Conservation (phyloP, 92 coral and sea anemone species). For the Porites divaricata region DNA sequence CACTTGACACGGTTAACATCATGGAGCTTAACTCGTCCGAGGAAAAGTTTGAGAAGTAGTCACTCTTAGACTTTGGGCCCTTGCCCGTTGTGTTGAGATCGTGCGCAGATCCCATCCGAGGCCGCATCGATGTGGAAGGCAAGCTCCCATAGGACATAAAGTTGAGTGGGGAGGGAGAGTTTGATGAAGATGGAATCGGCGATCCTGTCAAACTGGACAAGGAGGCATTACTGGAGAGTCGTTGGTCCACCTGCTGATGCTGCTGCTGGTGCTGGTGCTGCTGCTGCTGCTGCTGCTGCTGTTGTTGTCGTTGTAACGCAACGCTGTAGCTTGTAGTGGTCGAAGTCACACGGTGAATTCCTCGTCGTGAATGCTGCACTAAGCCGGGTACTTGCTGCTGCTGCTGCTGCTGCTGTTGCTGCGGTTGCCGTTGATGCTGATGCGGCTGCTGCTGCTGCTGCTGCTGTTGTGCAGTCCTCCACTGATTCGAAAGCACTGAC, state of each 20-base stretch:
- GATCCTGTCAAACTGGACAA: conserved; percentile 4
- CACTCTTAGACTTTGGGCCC: conserved; percentile 42
- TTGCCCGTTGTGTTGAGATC: neutral
- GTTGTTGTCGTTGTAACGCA: conserved; percentile 29
- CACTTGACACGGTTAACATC: conserved; percentile 57
- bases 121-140: conserved; percentile 30
- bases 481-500: neutral
- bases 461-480: conserved; percentile 10
- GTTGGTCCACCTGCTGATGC: conserved; percentile 38
- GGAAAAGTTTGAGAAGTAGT: conserved; percentile 89
- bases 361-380: conserved; percentile 45
- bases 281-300: conserved; percentile 31
- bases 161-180: neutral
- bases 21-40: conserved; percentile 81
- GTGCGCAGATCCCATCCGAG: conserved; percentile 3
- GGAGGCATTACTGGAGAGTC: conserved; percentile 7
- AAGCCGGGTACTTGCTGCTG: conserved; percentile 29
- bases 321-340: conserved; percentile 50
- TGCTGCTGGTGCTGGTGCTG: conserved; percentile 28
- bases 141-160: conserved; percentile 29
- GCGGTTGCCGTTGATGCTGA: conserved; percentile 13
- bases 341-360: conserved; percentile 44
- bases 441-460: conserved; percentile 42
- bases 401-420: conserved; percentile 37
- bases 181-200: conserved; percentile 15